These are phyloP conservation scores for Selenia dentaria DNA, from an alignment of 2,888 invertebrate species.

Conservation along the genomic window DNA sequence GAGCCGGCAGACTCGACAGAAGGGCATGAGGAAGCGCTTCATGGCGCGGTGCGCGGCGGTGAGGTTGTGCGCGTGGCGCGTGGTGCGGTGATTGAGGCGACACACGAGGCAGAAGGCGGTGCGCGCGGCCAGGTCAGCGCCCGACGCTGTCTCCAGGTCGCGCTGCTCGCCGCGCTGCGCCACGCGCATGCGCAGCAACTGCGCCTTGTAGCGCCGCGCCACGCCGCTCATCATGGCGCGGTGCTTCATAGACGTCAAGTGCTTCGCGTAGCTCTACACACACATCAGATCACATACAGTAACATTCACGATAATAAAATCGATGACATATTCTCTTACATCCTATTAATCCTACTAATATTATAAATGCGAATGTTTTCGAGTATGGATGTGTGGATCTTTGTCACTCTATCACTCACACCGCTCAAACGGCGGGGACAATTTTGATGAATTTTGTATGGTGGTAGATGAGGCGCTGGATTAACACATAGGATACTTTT, in stretches of 20 bases:
- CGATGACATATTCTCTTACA: too few species aligned
- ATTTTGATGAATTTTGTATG: too few species aligned
- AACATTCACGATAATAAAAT: too few species aligned
- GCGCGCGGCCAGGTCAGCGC: constrained; percentile 84
- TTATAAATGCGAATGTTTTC: too few species aligned
- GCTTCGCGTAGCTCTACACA: constrained; percentile 88
- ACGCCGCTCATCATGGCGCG: constrained; percentile 89
- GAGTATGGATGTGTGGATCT: too few species aligned
- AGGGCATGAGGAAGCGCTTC: constrained; percentile 93
- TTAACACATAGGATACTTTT: too few species aligned
- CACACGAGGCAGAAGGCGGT: constrained; percentile 90
- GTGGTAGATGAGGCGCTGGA: too few species aligned
- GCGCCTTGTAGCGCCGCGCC: constrained; percentile 89
- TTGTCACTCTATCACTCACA: too few species aligned
- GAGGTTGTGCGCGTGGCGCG: constrained; percentile 90
- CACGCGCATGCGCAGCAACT: constrained; percentile 90
- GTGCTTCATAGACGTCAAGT: constrained; percentile 89
- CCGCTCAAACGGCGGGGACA: too few species aligned
- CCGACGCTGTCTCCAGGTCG: constrained; percentile 89
- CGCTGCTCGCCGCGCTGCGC: constrained; percentile 92
- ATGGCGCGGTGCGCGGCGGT: constrained; percentile 93
- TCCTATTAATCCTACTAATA: too few species aligned
- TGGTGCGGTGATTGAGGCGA: constrained; percentile 90
- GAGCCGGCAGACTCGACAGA: constrained; percentile 90
- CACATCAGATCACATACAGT: too few species aligned